Conservation (phyloP, 2,888 invertebrate genomes). For the Cantharis nigra region DNA sequence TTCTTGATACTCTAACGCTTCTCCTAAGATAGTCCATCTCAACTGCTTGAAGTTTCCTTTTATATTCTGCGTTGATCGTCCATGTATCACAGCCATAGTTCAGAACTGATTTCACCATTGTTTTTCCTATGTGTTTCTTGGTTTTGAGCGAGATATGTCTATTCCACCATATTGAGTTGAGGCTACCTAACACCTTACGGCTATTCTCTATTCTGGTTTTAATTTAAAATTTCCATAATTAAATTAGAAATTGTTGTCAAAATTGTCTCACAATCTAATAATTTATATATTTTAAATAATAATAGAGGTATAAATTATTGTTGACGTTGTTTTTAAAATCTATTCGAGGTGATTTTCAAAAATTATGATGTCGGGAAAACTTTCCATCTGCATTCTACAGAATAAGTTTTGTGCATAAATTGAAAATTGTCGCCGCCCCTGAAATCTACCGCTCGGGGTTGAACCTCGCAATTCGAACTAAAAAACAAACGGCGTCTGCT, state of each 20-base stretch:
- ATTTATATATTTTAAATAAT: background rate
- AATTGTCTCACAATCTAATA: background rate
- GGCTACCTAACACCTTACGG: no score
- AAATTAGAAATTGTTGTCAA: background rate
- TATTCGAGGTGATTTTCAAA: background rate
- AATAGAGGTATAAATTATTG: background rate
- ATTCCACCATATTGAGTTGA: no score
- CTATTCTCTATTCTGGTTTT: no score
- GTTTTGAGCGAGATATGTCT: no score
- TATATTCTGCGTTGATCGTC: no score
- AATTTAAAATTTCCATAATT: no score
- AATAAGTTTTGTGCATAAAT: background rate
- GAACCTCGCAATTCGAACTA: background rate
- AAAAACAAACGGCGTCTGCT: background rate
- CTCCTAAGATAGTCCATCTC: no score
- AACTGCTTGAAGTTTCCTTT: no score
- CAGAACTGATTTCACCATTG: no score
- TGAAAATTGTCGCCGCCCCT: background rate
- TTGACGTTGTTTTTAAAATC: background rate
- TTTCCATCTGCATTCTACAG: background rate
- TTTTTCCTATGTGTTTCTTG: no score
- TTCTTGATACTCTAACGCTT: no score
- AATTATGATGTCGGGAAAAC: background rate
- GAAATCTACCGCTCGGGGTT: background rate
- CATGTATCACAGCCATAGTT: no score